Evolutionary conservation across 1,140 invertebrate species (phyloP), one percentile per base, ranked within the genome.

Genomic region (Geopemphigus sp.): DNA sequence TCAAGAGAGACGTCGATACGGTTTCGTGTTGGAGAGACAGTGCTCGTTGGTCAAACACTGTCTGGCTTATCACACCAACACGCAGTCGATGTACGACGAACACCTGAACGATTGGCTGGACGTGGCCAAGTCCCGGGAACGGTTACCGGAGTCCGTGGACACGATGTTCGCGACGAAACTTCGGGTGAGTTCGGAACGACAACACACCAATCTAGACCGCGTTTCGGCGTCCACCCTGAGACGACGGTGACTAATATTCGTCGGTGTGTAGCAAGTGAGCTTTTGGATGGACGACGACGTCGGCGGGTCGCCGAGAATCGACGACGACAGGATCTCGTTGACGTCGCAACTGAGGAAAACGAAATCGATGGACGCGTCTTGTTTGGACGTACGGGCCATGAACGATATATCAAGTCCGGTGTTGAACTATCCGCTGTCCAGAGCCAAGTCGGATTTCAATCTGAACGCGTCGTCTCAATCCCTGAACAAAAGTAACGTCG

Each of bases 41-140:
- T 95, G 93, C 84, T 94, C 94, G 2, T 88, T 97, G 63, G 93
- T 94, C n/a, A 95, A 95, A 85, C 94, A 97, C 86, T 95, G 94
- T 88, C 89, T 94, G 81, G 93, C 92, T 80, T 95, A 95, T 87
- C 93, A 97, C 86, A 89, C 89, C 81, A 90, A 92, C 81, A 93
- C 93, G 76, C 88, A 91, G 56, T 88, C 90, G 22, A 88, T 92
- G 59, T 91, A 94, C 84, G 91, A 93, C 86, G 89, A 90, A 82
- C 92, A 93, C 83, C 87, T 95, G 73, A 93, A 95, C 83, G 92
- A 94, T 85, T 96, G 94, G 94, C 90, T 92, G 82, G 93, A 95
- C 85, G 90, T 95, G 53, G 93, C 94, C 24, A 90, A 92, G 83
- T 94, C 93, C 56, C 88, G 94, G 83, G 94, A 96, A 86, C 91